Evolutionary conservation across 2,888 invertebrate genomes (phyloP).

Genomic region (Drosophila neutralis): DNA sequence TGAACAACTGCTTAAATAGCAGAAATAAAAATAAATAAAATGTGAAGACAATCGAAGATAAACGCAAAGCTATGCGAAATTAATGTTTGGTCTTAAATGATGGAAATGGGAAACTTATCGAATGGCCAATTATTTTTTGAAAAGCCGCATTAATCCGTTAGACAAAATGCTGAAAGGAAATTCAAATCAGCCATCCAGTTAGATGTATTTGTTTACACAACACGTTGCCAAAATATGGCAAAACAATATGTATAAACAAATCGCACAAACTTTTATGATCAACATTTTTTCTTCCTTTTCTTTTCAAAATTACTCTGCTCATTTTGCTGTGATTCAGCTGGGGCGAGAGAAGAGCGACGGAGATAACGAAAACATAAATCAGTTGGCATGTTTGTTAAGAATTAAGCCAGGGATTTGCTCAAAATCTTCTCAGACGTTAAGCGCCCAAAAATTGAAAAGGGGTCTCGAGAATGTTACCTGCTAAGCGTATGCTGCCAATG

Average conservation of each 20-base stretch:
- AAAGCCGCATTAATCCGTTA: slow-evolving; percentile 63
- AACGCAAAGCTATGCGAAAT: slow-evolving; percentile 17
- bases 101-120: slow-evolving; percentile 39
- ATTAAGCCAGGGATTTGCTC: slow-evolving; percentile 51
- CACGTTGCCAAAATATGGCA: slow-evolving; percentile 61
- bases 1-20: slow-evolving; percentile 10
- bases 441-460: slow-evolving; percentile 20
- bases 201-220: slow-evolving; percentile 56
- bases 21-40: slow-evolving; percentile 10
- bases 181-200: slow-evolving; percentile 28
- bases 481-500: slow-evolving; percentile 20
- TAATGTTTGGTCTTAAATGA: slow-evolving; percentile 10
- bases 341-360: not conserved
- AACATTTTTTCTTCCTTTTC: slow-evolving; percentile 35
- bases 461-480: slow-evolving; percentile 62
- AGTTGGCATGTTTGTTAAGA: slow-evolving; percentile 63
- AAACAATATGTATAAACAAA: slow-evolving; percentile 64
- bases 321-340: slow-evolving; percentile 49
- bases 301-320: not conserved
- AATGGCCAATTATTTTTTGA: slow-evolving; percentile 57
- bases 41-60: slow-evolving; percentile 33
- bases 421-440: slow-evolving; percentile 38
- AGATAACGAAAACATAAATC: slow-evolving; percentile 55
- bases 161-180: slow-evolving; percentile 46
- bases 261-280: slow-evolving; percentile 53